phyloP scores from a whole-genome alignment of 2,888 invertebrate genomes.

The Pemphredon lugubris region DNA sequence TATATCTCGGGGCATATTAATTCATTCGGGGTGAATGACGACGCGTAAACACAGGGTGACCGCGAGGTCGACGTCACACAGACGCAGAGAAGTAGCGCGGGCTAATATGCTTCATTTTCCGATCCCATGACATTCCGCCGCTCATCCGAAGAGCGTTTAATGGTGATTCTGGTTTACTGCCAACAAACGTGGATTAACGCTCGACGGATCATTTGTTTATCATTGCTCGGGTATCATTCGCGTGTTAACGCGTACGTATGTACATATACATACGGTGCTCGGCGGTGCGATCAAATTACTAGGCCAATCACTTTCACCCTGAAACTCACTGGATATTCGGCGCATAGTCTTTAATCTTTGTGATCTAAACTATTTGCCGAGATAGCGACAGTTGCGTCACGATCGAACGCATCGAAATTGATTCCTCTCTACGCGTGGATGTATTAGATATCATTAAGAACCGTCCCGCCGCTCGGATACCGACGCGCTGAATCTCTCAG shows the following conservation, averaged over 20 bases:
- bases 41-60: neutral
- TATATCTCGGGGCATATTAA: neutral
- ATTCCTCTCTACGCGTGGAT: too few species aligned
- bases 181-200: constrained; percentile 41
- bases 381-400: too few species aligned
- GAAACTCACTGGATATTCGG: too few species aligned
- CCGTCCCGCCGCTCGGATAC: too few species aligned
- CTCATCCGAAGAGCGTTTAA: constrained; percentile 26
- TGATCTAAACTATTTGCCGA: too few species aligned
- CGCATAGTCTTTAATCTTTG: too few species aligned
- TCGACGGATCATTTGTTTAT: constrained; percentile 35
- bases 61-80: neutral
- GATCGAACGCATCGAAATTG: too few species aligned
- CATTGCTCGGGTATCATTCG: constrained; percentile 28
- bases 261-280: neutral
- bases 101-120: constrained; percentile 8
- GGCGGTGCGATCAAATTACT: neutral
- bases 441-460: too few species aligned
- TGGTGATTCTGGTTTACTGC: constrained; percentile 47
- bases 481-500: too few species aligned
- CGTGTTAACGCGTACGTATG: neutral
- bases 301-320: too few species aligned
- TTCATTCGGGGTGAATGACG: neutral
- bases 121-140: constrained; percentile 6
- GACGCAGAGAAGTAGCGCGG: neutral